Percentiles rank a stretch among this genome's conserved stretches.
Evolutionary conservation across 2,888 invertebrate genomes (phyloP).

Genomic region (Julus scanicus): DNA sequence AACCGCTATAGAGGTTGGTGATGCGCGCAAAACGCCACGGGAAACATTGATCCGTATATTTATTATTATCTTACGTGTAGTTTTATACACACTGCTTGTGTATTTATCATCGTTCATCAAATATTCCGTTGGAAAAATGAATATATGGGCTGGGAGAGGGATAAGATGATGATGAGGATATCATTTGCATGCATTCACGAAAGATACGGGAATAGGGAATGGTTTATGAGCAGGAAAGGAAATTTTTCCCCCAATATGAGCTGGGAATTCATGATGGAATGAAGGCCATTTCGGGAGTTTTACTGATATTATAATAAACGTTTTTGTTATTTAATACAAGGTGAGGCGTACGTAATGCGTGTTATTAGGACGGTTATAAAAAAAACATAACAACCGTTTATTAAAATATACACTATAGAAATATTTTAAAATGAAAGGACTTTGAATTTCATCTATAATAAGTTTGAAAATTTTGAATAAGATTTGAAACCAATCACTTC

Average conservation of each 20-base stretch:
- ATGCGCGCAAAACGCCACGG: background rate
- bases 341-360: too few relatives aligned
- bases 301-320: too few relatives aligned
- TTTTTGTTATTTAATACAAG: too few relatives aligned
- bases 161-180: background rate
- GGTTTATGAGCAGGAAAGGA: background rate
- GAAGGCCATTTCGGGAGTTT: too few relatives aligned
- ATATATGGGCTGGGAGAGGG: background rate
- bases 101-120: conserved; percentile 15
- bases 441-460: too few relatives aligned
- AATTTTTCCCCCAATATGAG: background rate
- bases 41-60: conserved; percentile 16
- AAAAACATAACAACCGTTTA: too few relatives aligned
- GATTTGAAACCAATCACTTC: too few relatives aligned
- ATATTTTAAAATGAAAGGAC: too few relatives aligned
- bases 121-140: background rate
- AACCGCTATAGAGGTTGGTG: background rate
- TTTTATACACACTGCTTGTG: background rate
- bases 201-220: background rate
- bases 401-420: too few relatives aligned
- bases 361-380: too few relatives aligned
- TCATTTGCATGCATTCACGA: background rate
- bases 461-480: too few relatives aligned
- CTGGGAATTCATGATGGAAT: too few relatives aligned
- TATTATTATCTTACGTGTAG: background rate